Percentiles rank a stretch among this genome's conserved stretches.
Evolutionary conservation across 2,113 vertebrate genomes (phyloP).

Genomic region (Smithornis capensis): DNA sequence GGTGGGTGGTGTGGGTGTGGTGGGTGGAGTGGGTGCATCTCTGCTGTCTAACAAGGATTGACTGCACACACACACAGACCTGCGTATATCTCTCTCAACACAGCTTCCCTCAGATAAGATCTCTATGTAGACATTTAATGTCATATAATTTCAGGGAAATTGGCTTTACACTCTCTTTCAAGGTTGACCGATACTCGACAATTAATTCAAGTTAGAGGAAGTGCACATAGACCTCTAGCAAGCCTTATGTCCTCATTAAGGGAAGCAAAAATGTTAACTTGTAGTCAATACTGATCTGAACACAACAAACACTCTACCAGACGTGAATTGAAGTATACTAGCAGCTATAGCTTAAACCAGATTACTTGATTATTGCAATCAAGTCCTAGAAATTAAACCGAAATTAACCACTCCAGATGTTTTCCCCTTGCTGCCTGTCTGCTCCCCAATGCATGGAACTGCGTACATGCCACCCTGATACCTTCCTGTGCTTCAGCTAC

Average conservation of each 20-base stretch:
- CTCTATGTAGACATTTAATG: neutral
- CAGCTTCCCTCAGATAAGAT: neutral
- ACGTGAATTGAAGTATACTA: neutral
- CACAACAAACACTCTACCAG: neutral
- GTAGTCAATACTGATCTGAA: neutral
- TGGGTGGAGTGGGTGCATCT: neutral
- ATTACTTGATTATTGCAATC: neutral
- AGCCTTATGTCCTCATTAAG: neutral
- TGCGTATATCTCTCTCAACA: neutral
- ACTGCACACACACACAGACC: neutral
- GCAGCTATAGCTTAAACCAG: neutral
- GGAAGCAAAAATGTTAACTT: neutral
- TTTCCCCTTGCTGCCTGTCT: neutral
- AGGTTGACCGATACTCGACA: neutral
- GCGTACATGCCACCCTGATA: neutral
- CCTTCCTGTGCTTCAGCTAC: neutral
- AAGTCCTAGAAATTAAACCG: neutral
- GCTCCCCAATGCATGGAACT: neutral
- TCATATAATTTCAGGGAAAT: neutral
- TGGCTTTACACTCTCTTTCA: neutral
- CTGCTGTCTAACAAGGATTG: neutral
- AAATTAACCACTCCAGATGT: neutral
- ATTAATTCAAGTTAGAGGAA: neutral
- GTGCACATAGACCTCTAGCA: neutral
- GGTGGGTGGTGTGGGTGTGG: no score